Percentiles rank a stretch among this genome's conserved stretches.
Conservation (phyloP, 1,140 invertebrate genomes). For the Ceratosolen solmsi region DNA sequence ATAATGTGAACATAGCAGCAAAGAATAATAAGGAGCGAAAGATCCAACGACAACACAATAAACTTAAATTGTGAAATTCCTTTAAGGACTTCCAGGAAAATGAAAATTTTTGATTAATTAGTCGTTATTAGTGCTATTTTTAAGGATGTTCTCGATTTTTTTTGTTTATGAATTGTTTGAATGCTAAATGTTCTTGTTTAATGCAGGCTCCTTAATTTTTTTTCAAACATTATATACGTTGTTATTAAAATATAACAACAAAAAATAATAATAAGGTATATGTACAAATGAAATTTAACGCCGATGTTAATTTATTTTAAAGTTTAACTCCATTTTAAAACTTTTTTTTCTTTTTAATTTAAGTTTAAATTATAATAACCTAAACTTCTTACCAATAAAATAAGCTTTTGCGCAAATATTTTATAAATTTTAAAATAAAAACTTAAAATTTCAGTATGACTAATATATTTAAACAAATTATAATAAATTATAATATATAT, state of each 20-base stretch:
- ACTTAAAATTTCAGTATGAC: too few relatives aligned
- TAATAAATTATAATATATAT: not conserved
- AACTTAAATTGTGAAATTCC: not conserved
- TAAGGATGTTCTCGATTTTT: not conserved
- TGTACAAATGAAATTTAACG: too few relatives aligned
- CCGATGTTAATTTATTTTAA: too few relatives aligned
- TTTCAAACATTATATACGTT: not conserved
- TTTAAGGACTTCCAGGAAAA: not conserved
- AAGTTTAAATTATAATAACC: not conserved
- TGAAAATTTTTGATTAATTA: not conserved
- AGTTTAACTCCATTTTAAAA: too few relatives aligned
- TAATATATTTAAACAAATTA: not conserved
- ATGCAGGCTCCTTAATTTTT: not conserved
- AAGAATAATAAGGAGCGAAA: not conserved
- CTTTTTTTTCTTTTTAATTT: not conserved
- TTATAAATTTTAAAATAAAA: not conserved
- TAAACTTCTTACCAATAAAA: not conserved
- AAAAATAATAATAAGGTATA: too few relatives aligned
- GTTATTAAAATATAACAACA: too few relatives aligned
- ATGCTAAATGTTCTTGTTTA: not conserved
- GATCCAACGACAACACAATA: not conserved
- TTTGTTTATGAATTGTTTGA: not conserved
- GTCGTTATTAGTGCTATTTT: not conserved
- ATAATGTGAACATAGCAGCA: not conserved
- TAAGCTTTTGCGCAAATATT: not conserved